A percentile compares a stretch with the other conserved stretches of the same genome.
Evolutionary conservation across 1,140 invertebrate species (phyloP).

Genomic region (Zaprionus capensis): DNA sequence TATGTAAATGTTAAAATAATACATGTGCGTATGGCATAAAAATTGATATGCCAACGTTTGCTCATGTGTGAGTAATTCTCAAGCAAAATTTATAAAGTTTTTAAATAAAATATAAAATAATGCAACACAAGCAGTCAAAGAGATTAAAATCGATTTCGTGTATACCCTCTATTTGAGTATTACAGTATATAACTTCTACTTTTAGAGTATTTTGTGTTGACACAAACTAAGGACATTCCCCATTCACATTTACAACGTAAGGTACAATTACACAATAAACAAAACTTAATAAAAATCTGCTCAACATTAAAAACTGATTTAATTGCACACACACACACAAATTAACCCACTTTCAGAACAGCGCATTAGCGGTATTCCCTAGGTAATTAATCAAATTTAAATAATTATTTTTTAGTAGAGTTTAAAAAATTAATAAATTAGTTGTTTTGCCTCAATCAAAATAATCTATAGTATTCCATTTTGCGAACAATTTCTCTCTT

Average conservation of each 20-base stretch:
- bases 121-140: not conserved
- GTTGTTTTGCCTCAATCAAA: no score
- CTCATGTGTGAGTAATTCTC: constrained; percentile 80
- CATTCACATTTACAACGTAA: no score
- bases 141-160: constrained; percentile 5
- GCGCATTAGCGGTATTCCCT: not conserved
- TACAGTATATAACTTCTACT: no score
- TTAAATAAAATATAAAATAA: constrained; percentile 75
- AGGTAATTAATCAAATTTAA: not conserved
- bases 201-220: no score
- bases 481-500: no score
- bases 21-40: constrained; percentile 77
- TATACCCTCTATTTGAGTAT: not conserved
- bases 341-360: no score
- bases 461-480: no score
- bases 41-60: constrained; percentile 80
- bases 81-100: constrained; percentile 78
- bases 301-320: not conserved
- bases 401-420: not conserved
- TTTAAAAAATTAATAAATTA: no score
- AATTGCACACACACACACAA: not conserved
- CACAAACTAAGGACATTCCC: no score
- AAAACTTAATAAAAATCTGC: not conserved
- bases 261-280: not conserved
- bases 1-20: constrained; percentile 81